phyloP scores from a whole-genome alignment of 2,797 vertebrate genomes.

The Sebastes goodei region DNA sequence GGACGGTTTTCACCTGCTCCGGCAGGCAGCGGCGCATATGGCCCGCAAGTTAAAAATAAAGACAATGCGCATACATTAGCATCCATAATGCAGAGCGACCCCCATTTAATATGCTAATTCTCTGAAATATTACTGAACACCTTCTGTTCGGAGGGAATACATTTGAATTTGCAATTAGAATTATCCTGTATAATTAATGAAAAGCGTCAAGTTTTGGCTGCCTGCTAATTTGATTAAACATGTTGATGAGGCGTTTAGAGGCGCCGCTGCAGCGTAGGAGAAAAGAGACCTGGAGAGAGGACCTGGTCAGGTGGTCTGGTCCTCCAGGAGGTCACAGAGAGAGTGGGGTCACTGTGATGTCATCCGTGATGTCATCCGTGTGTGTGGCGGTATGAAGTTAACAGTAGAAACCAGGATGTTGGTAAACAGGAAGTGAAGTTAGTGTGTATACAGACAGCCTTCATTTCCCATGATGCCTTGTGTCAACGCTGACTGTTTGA shows the following conservation, averaged over 20 bases:
- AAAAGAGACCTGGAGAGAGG: not conserved
- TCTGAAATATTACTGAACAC: constrained; percentile 94
- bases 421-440: not conserved
- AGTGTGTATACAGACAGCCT: not conserved
- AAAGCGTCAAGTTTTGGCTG: constrained; percentile 94
- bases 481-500: not conserved
- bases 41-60: constrained; percentile 93
- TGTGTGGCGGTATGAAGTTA: not conserved
- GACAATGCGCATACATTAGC: constrained; percentile 94
- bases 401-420: not conserved
- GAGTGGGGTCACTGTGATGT: not conserved
- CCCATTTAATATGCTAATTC: constrained; percentile 98
- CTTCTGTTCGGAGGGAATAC: constrained; percentile 95
- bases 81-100: constrained; percentile 88
- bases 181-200: constrained; percentile 99
- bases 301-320: not conserved
- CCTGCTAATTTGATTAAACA: constrained; percentile 96
- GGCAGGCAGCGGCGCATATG: constrained; percentile 87
- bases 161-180: constrained; percentile 98
- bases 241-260: constrained; percentile 93
- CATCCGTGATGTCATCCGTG: not conserved
- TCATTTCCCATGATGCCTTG: constrained; percentile 27
- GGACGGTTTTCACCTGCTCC: constrained; percentile 85
- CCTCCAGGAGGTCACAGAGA: not conserved
- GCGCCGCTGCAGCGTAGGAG: constrained; percentile 70